Percentiles rank a stretch among this genome's conserved stretches.
phyloP scores from a whole-genome alignment of 30 jellyfish, hydroid and myxozoan species.

The Clytia hemisphaerica region DNA sequence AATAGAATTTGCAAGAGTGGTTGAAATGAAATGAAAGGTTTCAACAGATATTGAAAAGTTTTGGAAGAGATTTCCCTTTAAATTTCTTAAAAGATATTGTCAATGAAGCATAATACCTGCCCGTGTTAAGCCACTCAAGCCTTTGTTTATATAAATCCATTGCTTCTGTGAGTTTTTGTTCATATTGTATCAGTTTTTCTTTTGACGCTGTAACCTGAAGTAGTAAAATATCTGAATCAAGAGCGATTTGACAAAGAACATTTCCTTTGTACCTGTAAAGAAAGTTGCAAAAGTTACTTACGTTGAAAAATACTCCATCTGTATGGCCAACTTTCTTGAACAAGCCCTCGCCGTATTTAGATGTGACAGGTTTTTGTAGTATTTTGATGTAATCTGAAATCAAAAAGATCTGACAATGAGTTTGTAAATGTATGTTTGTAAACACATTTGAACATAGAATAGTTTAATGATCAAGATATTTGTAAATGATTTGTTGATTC shows the following conservation, averaged over 20 bases:
- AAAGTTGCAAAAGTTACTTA: no score
- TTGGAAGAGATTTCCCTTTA: no score
- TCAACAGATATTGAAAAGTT: not conserved
- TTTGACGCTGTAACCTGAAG: slow-evolving; percentile 70
- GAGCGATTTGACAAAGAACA: not conserved
- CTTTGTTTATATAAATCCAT: slow-evolving; percentile 52
- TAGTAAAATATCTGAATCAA: not conserved
- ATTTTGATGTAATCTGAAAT: slow-evolving; percentile 57
- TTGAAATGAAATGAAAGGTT: not conserved
- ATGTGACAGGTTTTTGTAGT: slow-evolving; percentile 80
- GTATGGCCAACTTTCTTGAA: slow-evolving; percentile 60
- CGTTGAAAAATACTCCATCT: slow-evolving; percentile 90
- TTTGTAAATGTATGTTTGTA: no score
- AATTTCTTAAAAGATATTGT: not conserved
- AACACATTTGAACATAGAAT: no score
- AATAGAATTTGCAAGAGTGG: no score
- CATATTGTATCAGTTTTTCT: slow-evolving; percentile 59
- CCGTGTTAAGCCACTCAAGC: slow-evolving; percentile 90
- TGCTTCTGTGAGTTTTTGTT: slow-evolving; percentile 57
- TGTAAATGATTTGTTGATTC: no score
- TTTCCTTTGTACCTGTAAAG: not conserved
- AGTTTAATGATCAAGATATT: no score
- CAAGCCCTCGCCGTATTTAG: slow-evolving; percentile 76
- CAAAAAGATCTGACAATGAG: not conserved
- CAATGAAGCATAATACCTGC: slow-evolving; percentile 41